Evolutionary conservation across 2,113 vertebrate species (phyloP).

Genomic region (Nyctibius bracteatus): DNA sequence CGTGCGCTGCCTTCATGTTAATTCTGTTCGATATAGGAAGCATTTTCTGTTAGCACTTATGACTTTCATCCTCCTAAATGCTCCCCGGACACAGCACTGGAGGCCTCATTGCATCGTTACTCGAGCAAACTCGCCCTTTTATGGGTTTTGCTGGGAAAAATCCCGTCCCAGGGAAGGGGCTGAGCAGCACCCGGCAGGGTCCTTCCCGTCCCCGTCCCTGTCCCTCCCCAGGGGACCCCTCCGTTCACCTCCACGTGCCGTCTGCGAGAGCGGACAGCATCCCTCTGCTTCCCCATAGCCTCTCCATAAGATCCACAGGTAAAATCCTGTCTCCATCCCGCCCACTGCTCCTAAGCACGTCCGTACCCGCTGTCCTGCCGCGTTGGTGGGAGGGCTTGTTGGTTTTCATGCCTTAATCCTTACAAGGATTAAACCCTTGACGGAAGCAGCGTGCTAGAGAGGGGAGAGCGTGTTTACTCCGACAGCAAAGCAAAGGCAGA

Average conservation of each 20-base stretch:
- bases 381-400: background rate
- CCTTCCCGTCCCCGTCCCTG: background rate
- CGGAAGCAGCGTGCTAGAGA: background rate
- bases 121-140: background rate
- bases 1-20: rapidly evolving
- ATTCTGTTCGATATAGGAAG: background rate
- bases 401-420: background rate
- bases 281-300: background rate
- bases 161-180: background rate
- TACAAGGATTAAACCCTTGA: rapidly evolving
- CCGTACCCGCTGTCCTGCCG: background rate
- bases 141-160: background rate
- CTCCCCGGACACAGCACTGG: background rate
- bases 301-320: background rate
- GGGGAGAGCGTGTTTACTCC: background rate
- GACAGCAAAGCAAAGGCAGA: background rate
- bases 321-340: background rate
- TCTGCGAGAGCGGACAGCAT: background rate
- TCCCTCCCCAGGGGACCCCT: background rate
- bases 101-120: too few species aligned
- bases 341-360: background rate
- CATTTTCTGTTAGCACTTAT: background rate
- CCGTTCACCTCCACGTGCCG: rapidly evolving
- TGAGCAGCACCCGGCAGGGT: background rate
- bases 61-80: background rate